Evolutionary conservation across 2,797 vertebrate species (phyloP).

Genomic region (Chlorospingus flavigularis): DNA sequence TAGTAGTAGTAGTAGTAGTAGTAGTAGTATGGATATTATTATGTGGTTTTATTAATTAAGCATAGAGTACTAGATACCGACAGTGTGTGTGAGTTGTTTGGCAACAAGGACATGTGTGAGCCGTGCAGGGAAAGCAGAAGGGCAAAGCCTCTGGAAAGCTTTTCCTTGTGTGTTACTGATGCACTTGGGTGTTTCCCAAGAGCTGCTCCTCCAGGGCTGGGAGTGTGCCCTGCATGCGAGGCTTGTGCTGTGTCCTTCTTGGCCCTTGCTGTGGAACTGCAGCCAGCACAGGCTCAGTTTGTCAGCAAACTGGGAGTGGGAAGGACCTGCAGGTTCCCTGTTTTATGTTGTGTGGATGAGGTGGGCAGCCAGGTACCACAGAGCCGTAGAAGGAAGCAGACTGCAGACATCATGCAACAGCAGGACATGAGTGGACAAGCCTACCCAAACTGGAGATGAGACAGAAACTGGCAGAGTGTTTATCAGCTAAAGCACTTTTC

Average conservation of each 20-base stretch:
- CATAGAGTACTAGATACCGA: not conserved
- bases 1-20: too few species aligned
- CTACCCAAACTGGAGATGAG: not conserved
- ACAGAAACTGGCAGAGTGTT: not conserved
- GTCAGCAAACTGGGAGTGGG: not conserved
- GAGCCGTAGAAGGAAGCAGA: not conserved
- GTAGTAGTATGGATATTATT: not conserved
- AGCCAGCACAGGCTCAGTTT: not conserved
- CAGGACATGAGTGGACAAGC: not conserved
- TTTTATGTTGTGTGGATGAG: not conserved
- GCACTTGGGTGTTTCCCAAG: not conserved
- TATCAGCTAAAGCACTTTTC: not conserved
- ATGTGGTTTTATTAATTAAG: not conserved
- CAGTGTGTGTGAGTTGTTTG: not conserved
- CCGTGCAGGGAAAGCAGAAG: not conserved
- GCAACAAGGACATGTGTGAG: not conserved
- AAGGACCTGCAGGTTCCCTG: not conserved
- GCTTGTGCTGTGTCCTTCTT: not conserved
- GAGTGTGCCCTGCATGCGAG: not conserved
- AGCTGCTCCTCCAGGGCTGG: not conserved
- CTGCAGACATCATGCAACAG: not conserved
- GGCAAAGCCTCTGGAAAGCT: not conserved
- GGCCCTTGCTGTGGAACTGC: not conserved
- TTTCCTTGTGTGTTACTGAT: not conserved
- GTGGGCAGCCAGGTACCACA: not conserved